These are phyloP conservation scores for Formica aserva DNA, from an alignment of 2,888 invertebrate genomes.

Conservation along the genomic window DNA sequence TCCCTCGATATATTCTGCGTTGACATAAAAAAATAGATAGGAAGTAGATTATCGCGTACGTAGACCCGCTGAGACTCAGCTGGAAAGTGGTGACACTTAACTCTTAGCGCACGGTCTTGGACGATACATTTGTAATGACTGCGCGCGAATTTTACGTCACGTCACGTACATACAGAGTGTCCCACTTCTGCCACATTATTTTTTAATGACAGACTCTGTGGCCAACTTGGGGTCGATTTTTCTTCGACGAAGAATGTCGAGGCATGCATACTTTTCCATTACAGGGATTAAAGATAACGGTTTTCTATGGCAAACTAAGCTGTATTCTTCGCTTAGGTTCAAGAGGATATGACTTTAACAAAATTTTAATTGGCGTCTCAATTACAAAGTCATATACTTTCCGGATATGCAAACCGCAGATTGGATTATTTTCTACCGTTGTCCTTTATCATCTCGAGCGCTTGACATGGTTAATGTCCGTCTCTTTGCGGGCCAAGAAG, in stretches of 20 bases:
- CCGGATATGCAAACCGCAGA: constrained; percentile 6
- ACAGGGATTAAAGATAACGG: neutral
- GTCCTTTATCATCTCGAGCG: neutral
- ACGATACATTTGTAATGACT: constrained; percentile 37
- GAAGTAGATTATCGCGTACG: neutral
- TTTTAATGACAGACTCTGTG: constrained; percentile 28
- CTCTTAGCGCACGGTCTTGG: constrained; percentile 8
- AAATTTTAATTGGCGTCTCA: neutral
- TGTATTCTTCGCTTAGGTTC: neutral
- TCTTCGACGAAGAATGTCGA: constrained; percentile 17
- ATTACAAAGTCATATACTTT: neutral
- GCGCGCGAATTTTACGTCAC: constrained; percentile 35
- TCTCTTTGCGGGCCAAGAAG: constrained; percentile 53
- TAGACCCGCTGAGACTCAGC: neutral
- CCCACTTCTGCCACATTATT: constrained; percentile 44
- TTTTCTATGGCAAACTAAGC: neutral
- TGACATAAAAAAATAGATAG: constrained; percentile 11
- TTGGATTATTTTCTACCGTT: constrained; percentile 7
- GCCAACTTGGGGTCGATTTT: constrained; percentile 40
- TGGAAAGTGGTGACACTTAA: constrained; percentile 40
- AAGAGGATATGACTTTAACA: neutral
- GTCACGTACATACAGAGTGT: constrained; percentile 29
- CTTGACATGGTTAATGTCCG: constrained; percentile 5
- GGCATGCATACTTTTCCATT: constrained; percentile 30
- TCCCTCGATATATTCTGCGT: neutral